Evolutionary conservation across 2,888 invertebrate species (phyloP), one percentile per base, ranked within the genome.

Genomic region (Lepidochrysops patricia): DNA sequence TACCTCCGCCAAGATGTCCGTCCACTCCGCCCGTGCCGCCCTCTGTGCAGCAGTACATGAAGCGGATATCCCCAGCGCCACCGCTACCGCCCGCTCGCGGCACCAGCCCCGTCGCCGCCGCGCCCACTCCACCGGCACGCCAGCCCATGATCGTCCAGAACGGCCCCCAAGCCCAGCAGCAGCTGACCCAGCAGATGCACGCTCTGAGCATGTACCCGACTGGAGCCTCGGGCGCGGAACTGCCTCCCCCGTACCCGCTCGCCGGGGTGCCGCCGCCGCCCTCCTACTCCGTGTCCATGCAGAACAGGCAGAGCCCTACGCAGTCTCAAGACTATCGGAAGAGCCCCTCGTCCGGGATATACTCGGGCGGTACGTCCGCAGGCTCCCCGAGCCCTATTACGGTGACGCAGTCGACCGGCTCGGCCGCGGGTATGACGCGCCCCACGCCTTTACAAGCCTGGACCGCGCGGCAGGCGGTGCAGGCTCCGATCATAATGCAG

Each of bases 401-500:
- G 4, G 93, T 94, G 56, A 91, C 93, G 65, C 91, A 88, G 72
- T 86, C 90, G 73, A 89, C 92, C 29, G 91, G 93, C 57, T 90
- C 92, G 57, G 85, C 93, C 57, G 87, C 92, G 43, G 90, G 92
- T 6, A 92, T 94, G 91, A 92, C 94, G 48, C 90, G 95, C 66
- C 95, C 96, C 3, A 94, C 96, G 65, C 96, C 97, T 2, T 87
- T 95, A 60, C 94, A 94, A 77, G 94, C 96, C 54, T 95, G 97
- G 93, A 94, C 94, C 61, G 95, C 96, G 60, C 90, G 95, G 57
- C 97, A 97, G 79, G 94, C 96, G 37, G 96, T 97, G 19, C 97
- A 97, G 74, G 95, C 97, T 57, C 97, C 97, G 5, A 96, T 98
- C 67, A 97, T 98, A 65, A 98, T 98, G 97, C 97, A 98, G 79